A percentile compares a stretch with the other conserved stretches of the same genome.
Conservation (phyloP, 1,140 invertebrate species). For the Coenobita brevimanus region DNA sequence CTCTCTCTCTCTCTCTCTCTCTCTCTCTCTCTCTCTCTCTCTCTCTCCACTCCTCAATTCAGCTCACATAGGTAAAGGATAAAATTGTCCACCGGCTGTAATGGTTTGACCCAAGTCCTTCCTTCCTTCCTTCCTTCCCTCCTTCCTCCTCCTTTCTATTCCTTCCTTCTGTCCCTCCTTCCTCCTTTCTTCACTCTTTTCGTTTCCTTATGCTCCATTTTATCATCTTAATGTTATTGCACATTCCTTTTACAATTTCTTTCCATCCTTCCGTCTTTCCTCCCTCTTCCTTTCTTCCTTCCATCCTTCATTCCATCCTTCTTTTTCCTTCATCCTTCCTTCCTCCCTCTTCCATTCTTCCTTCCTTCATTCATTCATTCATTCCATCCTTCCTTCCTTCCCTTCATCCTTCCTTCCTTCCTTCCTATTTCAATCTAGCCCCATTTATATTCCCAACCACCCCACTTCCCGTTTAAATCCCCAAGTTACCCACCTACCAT, state of each 20-base stretch:
- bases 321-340: background rate
- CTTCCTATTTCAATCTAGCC: background rate
- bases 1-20: too few species aligned
- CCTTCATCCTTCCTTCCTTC: background rate
- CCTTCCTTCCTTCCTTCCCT: background rate
- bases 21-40: too few species aligned
- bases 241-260: background rate
- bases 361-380: background rate
- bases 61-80: too few species aligned
- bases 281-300: background rate
- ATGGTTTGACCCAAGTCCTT: too few species aligned
- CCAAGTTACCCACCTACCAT: background rate
- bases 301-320: background rate
- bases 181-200: background rate
- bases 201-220: background rate
- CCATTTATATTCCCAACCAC: background rate
- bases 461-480: background rate
- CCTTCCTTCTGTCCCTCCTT: background rate
- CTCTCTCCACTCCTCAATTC: background rate
- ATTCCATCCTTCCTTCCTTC: background rate
- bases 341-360: background rate
- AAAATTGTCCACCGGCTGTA: too few species aligned
- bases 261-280: background rate
- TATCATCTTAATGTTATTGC: background rate
- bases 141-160: background rate